Evolutionary conservation across 2,888 invertebrate species (phyloP).

Genomic region (Parnassius apollo): DNA sequence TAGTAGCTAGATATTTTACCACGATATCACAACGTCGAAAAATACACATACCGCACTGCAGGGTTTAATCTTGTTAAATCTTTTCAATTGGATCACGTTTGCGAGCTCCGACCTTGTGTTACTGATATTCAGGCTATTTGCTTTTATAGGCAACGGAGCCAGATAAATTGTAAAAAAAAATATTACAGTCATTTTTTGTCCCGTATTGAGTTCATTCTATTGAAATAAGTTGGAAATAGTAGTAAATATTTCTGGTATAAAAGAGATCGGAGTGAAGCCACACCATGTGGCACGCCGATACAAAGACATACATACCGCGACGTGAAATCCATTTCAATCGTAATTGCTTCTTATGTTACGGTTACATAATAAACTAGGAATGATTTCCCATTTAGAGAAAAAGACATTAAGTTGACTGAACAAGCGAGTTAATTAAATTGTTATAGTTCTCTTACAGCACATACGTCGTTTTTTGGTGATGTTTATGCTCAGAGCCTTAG

Average conservation of each 20-base stretch:
- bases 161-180: constrained; percentile 19
- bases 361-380: neutral
- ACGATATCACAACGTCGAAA: too few relatives aligned
- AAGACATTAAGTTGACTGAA: neutral
- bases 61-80: constrained; percentile 19
- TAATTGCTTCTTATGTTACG: constrained; percentile 4
- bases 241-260: neutral
- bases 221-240: constrained; percentile 1
- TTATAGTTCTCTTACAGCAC: too few relatives aligned
- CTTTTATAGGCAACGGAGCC: constrained; percentile 15
- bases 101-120: constrained; percentile 20
- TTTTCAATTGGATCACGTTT: constrained; percentile 23
- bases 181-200: neutral
- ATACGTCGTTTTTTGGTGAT: too few relatives aligned
- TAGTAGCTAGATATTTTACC: too few relatives aligned
- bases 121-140: constrained; percentile 7
- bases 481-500: too few relatives aligned
- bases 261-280: constrained; percentile 4
- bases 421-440: too few relatives aligned
- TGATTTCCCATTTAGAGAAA: neutral
- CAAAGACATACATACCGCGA: constrained; percentile 7
- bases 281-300: constrained; percentile 2
- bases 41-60: constrained; percentile 18
- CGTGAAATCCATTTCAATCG: constrained; percentile 1
- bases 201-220: constrained; percentile 7